Evolutionary conservation across 2,888 invertebrate species (phyloP), one percentile per base, ranked within the genome.

Genomic region (Mimachlamys varia): DNA sequence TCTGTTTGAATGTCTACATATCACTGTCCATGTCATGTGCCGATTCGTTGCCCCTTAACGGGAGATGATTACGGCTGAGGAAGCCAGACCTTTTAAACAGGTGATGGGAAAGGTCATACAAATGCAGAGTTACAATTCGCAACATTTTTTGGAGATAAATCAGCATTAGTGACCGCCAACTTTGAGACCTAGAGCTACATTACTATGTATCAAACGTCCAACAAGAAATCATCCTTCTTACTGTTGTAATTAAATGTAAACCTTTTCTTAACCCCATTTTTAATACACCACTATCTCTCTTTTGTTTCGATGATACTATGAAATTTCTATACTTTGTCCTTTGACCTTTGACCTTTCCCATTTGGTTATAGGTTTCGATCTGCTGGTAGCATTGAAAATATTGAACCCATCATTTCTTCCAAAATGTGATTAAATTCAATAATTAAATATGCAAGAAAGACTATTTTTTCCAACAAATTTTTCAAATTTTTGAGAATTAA

Each of bases 371-470:
- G 76, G 76, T 76, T 76, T 76, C 76, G 27, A 76, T 76, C 76
- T 76, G 76, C 27, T 76, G 76, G 76, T 76, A 76, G 76, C 76
- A 76, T 76, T 76, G 76, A 76, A 76, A 76, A 27, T 76, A 76
- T 76, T 76, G 33, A 76, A 76, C 76, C 76, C 76, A 76, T 76
- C 76, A 76, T 76, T 76, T 76, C 76, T 76, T 76, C 76, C 76
- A 76, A 76, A 76, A 76, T 76, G 76, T 76, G 76, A 76, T 76
- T 76, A 76, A 76, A 76, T 76, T 76, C 76, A 76, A 76, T 76
- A 76, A 76, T 76, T 76, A 76, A 76, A 76, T 76, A 76, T 76
- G 76, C 76, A 76, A 76, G 76, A 76, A 76, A 76, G 76, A 76
- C 76, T 76, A 76, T 76, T 76, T 76, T 76, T 76, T 76, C 76